phyloP scores from a whole-genome alignment of 2,888 invertebrate genomes.

The Onchidella celtica region DNA sequence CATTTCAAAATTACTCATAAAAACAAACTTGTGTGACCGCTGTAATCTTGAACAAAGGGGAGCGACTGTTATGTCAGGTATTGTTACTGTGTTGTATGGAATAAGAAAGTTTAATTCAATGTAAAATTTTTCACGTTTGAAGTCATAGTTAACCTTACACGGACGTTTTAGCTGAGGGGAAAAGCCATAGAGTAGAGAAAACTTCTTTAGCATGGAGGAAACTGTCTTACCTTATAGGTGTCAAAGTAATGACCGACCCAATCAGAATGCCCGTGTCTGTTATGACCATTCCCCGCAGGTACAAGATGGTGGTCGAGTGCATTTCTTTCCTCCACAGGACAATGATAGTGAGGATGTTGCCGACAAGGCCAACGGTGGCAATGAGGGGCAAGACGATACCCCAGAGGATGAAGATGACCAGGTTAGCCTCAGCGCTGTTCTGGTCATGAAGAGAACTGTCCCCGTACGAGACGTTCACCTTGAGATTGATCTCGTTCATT shows the following conservation, averaged over 20 bases:
- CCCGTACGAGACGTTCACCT: slow-evolving; percentile 68
- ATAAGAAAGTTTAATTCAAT: no score
- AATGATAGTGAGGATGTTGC: slow-evolving; percentile 74
- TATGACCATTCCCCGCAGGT: slow-evolving; percentile 70
- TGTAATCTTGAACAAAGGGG: no score
- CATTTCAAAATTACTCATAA: no score
- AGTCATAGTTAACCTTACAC: no score
- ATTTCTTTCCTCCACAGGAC: slow-evolving; percentile 74
- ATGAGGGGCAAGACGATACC: slow-evolving; percentile 71
- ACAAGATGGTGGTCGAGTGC: slow-evolving; percentile 73
- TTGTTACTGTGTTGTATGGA: no score
- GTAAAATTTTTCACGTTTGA: no score
- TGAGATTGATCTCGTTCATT: slow-evolving; percentile 66
- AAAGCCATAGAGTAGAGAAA: no score
- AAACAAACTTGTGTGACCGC: no score
- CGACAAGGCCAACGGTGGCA: slow-evolving; percentile 69
- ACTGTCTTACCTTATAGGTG: slow-evolving; percentile 51
- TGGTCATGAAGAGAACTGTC: slow-evolving; percentile 61
- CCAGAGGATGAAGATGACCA: slow-evolving; percentile 71
- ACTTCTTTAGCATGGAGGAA: no score
- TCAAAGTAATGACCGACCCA: slow-evolving; percentile 54
- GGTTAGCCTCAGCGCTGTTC: slow-evolving; percentile 49
- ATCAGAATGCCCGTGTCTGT: slow-evolving; percentile 66
- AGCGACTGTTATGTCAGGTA: no score
- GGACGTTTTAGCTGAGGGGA: no score